phyloP scores from a whole-genome alignment of 2,113 vertebrate genomes.

The Chlorocebus sabaeus region DNA sequence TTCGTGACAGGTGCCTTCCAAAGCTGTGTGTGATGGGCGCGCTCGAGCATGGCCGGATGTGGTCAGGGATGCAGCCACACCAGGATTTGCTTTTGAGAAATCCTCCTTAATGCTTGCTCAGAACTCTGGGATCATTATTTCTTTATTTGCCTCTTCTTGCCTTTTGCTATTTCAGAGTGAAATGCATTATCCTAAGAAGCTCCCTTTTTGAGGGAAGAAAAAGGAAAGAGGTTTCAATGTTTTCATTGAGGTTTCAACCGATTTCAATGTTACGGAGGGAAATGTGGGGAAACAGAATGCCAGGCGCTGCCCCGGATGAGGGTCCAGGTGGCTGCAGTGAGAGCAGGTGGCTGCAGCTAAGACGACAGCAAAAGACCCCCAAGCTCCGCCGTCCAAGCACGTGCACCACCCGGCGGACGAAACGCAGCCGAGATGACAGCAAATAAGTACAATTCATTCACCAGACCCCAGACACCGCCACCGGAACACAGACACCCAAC shows the following conservation, averaged over 20 bases:
- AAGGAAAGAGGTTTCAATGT: neutral
- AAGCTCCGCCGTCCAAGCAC: too few relatives aligned
- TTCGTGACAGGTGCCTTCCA: neutral
- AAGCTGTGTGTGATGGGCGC: neutral
- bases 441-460: rapidly evolving
- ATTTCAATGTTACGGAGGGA: neutral
- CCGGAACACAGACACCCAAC: too few relatives aligned
- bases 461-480: neutral
- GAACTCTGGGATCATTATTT: neutral
- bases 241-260: too few relatives aligned
- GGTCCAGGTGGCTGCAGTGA: too few relatives aligned
- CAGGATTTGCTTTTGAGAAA: neutral
- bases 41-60: rapidly evolving
- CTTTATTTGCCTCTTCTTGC: neutral
- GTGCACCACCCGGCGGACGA: too few relatives aligned
- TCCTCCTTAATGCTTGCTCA: neutral
- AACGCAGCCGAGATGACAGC: rapidly evolving
- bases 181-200: neutral
- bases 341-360: rapidly evolving
- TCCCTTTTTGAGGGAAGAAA: neutral
- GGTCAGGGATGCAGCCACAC: too few relatives aligned
- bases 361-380: neutral
- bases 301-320: neutral
- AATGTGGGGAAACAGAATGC: rapidly evolving
- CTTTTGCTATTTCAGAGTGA: neutral